Percentiles rank a stretch among this genome's conserved stretches.
These are phyloP conservation scores for Cydia amplana DNA, from an alignment of 1,140 invertebrate species.

Conservation along the genomic window DNA sequence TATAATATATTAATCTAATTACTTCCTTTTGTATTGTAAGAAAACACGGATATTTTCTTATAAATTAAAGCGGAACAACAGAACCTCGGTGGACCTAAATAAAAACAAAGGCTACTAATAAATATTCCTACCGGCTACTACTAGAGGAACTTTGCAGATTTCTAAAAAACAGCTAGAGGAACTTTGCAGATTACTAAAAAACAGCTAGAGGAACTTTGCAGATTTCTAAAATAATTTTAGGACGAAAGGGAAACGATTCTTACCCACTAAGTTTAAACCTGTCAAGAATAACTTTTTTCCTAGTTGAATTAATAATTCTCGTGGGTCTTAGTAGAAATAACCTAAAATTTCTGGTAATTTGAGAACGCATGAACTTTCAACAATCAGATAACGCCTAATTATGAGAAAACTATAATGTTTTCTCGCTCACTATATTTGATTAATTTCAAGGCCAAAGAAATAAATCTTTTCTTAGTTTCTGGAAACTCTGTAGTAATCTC, in stretches of 20 bases:
- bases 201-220: neutral
- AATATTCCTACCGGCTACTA: too few species aligned
- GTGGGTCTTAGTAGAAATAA: too few species aligned
- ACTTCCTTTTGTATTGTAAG: too few species aligned
- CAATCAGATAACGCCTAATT: neutral
- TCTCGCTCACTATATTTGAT: neutral
- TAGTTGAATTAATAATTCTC: too few species aligned
- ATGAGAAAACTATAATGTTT: neutral
- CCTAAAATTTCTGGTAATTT: neutral
- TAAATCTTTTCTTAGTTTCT: slow-evolving; percentile 13
- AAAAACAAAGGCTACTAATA: neutral
- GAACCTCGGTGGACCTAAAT: too few species aligned
- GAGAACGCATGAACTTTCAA: neutral
- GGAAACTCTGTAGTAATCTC: neutral
- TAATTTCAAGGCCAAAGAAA: slow-evolving; percentile 1
- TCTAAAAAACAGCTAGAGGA: neutral
- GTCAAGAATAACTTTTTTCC: too few species aligned
- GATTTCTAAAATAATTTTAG: too few species aligned
- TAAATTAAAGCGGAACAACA: too few species aligned
- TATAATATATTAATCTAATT: too few species aligned
- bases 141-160: neutral
- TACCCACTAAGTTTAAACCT: too few species aligned
- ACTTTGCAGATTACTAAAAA: neutral
- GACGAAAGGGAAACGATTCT: too few species aligned
- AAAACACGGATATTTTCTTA: too few species aligned